Evolutionary conservation across 2,113 vertebrate species (phyloP).

Genomic region (Orycteropus afer): DNA sequence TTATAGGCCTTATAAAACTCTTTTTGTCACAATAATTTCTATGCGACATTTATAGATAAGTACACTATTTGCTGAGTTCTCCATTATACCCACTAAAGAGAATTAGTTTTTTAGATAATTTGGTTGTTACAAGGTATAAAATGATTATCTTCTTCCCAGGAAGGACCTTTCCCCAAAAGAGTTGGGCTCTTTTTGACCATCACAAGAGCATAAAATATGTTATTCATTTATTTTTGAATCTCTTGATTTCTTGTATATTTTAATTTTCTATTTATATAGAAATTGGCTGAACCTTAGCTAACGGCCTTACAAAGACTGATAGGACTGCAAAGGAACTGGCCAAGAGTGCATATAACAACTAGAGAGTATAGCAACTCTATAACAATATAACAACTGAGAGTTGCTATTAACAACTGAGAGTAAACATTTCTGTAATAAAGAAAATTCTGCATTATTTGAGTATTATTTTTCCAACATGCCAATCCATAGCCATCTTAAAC

Average conservation of each 20-base stretch:
- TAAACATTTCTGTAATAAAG: constrained; percentile 1
- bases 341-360: constrained; percentile 1
- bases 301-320: background rate
- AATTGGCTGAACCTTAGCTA: constrained; percentile 12
- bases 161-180: background rate
- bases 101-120: constrained; percentile 15
- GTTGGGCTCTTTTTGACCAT: background rate
- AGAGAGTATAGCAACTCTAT: too few species aligned
- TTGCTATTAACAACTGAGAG: background rate
- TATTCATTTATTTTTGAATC: background rate
- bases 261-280: constrained; percentile 31
- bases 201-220: background rate
- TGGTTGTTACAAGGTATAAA: constrained; percentile 6
- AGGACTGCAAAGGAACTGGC: background rate
- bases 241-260: constrained; percentile 14
- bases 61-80: background rate
- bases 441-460: background rate
- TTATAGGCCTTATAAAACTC: background rate
- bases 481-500: background rate
- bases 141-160: background rate
- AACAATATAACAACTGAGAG: too few species aligned
- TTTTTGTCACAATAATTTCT: constrained; percentile 1
- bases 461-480: background rate
- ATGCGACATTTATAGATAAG: background rate
- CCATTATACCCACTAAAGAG: background rate